A percentile compares a stretch with the other conserved stretches of the same genome.
phyloP scores from a whole-genome alignment of 2,113 vertebrate species.

The Pseudopodoces humilis region DNA sequence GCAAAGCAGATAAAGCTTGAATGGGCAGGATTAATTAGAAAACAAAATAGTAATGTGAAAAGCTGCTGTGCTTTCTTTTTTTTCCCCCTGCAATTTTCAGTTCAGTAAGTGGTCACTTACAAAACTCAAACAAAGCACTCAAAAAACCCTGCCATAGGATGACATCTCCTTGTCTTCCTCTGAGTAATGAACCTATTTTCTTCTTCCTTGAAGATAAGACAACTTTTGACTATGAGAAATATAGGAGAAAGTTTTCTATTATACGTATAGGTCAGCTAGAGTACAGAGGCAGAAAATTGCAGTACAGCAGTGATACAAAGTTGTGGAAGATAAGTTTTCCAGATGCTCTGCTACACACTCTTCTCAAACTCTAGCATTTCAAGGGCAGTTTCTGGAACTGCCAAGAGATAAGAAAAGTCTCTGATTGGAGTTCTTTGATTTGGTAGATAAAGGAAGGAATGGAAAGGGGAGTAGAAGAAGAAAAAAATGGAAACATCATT shows the following conservation, averaged over 20 bases:
- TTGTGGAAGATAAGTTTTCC: constrained; percentile 14
- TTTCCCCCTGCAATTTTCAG: not conserved
- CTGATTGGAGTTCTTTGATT: not conserved
- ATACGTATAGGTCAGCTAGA: constrained; percentile 36
- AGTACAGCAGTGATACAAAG: not conserved
- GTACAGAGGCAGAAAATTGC: constrained; percentile 48
- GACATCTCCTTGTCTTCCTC: constrained; percentile 22
- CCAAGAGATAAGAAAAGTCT: not conserved
- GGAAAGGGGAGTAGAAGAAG: not conserved
- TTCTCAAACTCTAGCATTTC: not conserved
- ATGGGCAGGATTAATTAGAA: constrained; percentile 54
- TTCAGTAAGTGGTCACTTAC: constrained; percentile 10
- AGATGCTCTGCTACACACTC: not conserved
- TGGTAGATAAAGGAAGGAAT: not conserved
- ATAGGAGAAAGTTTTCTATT: constrained; percentile 54
- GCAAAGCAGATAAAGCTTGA: constrained; percentile 28
- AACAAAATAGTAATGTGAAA: constrained; percentile 36
- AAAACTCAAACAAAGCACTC: constrained; percentile 29
- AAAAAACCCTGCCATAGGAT: not conserved
- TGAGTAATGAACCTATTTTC: constrained; percentile 69
- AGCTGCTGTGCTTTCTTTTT: not conserved
- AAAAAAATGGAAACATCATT: not conserved
- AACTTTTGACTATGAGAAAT: constrained; percentile 61
- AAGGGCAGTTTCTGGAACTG: not conserved
- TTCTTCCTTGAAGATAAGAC: constrained; percentile 53